Percentiles rank a stretch among this genome's conserved stretches.
These are phyloP conservation scores for Akabosia matsudoensis DNA, from an alignment of 1,140 invertebrate genomes.

Conservation along the genomic window DNA sequence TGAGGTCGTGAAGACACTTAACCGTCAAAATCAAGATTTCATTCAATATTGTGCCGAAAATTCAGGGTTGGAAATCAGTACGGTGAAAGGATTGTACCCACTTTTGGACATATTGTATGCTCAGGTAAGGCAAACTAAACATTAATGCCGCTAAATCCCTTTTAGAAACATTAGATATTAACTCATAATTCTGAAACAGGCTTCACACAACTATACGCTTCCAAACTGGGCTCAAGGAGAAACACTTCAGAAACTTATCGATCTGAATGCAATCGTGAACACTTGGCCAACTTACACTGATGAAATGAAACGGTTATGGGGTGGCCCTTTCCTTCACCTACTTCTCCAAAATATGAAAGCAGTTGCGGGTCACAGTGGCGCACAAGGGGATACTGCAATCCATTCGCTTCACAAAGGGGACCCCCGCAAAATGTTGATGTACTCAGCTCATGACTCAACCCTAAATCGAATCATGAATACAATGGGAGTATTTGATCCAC, in stretches of 20 bases:
- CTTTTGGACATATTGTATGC: slow-evolving; percentile 59
- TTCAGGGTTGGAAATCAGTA: slow-evolving; percentile 58
- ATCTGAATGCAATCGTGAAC: background rate
- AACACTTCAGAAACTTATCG: background rate
- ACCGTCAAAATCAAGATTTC: slow-evolving; percentile 60
- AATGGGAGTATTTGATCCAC: slow-evolving; percentile 67
- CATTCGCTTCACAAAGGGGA: slow-evolving; percentile 54
- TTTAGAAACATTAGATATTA: no score
- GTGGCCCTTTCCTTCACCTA: slow-evolving; percentile 39
- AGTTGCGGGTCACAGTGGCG: background rate
- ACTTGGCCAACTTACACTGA: slow-evolving; percentile 54
- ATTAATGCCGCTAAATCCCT: slow-evolving; percentile 61
- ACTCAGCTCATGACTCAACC: slow-evolving; percentile 79
- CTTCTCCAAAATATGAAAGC: slow-evolving; percentile 37
- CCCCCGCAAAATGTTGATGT: slow-evolving; percentile 62
- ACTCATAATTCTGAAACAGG: no score
- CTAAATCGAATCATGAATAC: slow-evolving; percentile 70
- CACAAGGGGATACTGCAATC: slow-evolving; percentile 44
- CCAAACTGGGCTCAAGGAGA: background rate
- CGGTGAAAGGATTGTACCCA: slow-evolving; percentile 57
- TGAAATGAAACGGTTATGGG: slow-evolving; percentile 56
- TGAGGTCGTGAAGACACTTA: slow-evolving; percentile 58
- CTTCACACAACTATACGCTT: background rate
- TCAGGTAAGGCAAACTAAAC: slow-evolving; percentile 57
- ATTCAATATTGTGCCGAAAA: slow-evolving; percentile 64